Percentiles rank a stretch among this genome's conserved stretches.
Evolutionary conservation across 2,113 vertebrate genomes (phyloP).

Genomic region (Corythaeola cristata): DNA sequence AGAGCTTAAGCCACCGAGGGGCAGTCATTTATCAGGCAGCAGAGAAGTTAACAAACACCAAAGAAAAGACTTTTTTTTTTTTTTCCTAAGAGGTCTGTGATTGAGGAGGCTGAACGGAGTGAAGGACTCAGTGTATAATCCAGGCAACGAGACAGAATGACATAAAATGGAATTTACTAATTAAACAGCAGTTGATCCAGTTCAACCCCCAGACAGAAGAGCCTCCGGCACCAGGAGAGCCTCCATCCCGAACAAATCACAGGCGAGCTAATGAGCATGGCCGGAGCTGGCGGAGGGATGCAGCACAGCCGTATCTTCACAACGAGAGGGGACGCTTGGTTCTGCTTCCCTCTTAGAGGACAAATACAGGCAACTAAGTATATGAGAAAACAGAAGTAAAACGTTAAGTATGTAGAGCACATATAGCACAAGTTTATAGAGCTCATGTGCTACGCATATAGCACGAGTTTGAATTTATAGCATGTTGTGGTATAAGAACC

Average conservation of each 20-base stretch:
- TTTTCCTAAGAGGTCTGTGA: background rate
- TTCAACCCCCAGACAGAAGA: fast-evolving
- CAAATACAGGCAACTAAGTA: background rate
- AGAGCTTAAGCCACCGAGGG: background rate
- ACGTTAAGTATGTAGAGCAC: background rate
- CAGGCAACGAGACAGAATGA: background rate
- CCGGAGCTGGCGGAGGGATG: background rate
- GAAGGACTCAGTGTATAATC: background rate
- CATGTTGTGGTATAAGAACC: background rate
- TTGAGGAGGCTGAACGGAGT: background rate
- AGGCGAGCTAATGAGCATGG: fast-evolving
- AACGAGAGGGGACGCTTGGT: background rate
- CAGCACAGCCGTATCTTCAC: background rate
- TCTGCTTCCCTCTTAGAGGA: background rate
- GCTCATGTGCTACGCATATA: background rate
- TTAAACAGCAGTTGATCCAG: background rate
- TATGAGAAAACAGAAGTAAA: background rate
- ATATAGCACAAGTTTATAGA: background rate
- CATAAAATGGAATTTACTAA: background rate
- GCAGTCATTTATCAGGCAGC: background rate
- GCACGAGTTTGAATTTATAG: background rate
- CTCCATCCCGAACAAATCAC: background rate
- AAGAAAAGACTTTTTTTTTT: background rate
- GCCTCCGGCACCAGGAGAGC: background rate
- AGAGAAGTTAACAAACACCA: background rate